Evolutionary conservation across 2,797 vertebrate genomes (phyloP), one percentile per base, ranked within the genome.

Genomic region (Odontamblyopus lacepedii): DNA sequence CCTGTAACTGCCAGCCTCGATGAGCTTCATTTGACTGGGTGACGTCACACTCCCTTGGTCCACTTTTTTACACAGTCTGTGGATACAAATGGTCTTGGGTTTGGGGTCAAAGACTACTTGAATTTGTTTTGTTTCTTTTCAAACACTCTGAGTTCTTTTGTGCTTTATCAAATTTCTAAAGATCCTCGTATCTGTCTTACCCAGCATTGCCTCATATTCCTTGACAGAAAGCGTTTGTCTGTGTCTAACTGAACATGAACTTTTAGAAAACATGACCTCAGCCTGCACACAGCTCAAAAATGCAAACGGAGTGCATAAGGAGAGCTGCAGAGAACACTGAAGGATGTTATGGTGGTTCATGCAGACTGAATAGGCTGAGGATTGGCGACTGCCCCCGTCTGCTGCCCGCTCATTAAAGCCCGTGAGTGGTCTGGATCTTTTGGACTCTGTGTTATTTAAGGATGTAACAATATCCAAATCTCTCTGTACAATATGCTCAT

Each of bases 341-440:
- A 26, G 38, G 41, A 61, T 13, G 55, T 55, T 27, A 4, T 44
- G 19, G 16, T 41, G 32, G 67, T 12, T 67, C 41, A 23, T 26
- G 19, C 19, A 51, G 27, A 18, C 2, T 41, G 35, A 44, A n/a
- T 23, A 50, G 64, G 2, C 53, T 41, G 38, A 29, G 18, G 13
- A 30, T 19, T 4, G 3, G n/a, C 67, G 11, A 6, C 0, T 48
- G 53, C 68, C 5, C 32, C 6, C 23, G 6, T n/a, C 66, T 68
- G 51, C 64, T 56, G 38, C 50, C 67, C 71, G 27, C 11, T 71
- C n/a, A 56, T 78, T 67, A 41, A 61, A 63, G 74, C 64, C 35
- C 73, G 70, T 68, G 6, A 44, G 66, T 57, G 0, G 44, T 16
- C 63, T 30, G 69, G 71, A 66, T 83, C 55, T 83, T 69, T 62